Percentiles rank a stretch among this genome's conserved stretches.
phyloP scores from a whole-genome alignment of 2,888 invertebrate genomes.

The Crematogaster levior region DNA sequence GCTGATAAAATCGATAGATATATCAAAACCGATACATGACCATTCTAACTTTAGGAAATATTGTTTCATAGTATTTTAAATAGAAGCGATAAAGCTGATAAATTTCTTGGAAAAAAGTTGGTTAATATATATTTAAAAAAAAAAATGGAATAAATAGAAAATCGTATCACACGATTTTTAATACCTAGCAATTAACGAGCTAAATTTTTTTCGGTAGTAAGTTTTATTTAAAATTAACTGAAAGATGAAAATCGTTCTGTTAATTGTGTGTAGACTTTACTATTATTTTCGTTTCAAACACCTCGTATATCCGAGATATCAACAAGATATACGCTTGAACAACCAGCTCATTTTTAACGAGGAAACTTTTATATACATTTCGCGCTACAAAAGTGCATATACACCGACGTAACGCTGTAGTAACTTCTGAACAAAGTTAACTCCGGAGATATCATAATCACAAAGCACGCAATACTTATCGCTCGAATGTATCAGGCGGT shows the following conservation, averaged over 20 bases:
- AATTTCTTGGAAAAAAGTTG: not conserved
- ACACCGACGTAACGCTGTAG: not conserved
- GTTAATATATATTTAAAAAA: no score
- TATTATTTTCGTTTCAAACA: conserved; percentile 9
- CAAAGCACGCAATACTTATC: conserved; percentile 51
- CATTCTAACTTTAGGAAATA: conserved; percentile 3
- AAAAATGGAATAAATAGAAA: not conserved
- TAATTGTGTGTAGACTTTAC: not conserved
- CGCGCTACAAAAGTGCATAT: not conserved
- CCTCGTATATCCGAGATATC: not conserved
- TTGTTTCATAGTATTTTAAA: not conserved
- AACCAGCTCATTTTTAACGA: conserved; percentile 23
- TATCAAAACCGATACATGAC: not conserved
- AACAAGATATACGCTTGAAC: conserved; percentile 2
- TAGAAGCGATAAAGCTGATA: not conserved
- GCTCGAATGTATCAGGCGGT: conserved; percentile 19
- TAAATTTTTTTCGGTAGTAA: not conserved
- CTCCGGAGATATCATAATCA: conserved; percentile 44
- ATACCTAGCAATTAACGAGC: not conserved
- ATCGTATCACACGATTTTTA: not conserved
- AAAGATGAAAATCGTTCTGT: not conserved
- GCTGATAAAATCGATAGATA: conserved; percentile 1
- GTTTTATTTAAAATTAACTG: not conserved
- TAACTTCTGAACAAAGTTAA: conserved; percentile 46
- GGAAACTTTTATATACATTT: conserved; percentile 16